Percentiles rank a stretch among this genome's conserved stretches.
These are phyloP conservation scores for Lipophrys pholis DNA, from an alignment of 2,113 vertebrate genomes.

Conservation along the genomic window DNA sequence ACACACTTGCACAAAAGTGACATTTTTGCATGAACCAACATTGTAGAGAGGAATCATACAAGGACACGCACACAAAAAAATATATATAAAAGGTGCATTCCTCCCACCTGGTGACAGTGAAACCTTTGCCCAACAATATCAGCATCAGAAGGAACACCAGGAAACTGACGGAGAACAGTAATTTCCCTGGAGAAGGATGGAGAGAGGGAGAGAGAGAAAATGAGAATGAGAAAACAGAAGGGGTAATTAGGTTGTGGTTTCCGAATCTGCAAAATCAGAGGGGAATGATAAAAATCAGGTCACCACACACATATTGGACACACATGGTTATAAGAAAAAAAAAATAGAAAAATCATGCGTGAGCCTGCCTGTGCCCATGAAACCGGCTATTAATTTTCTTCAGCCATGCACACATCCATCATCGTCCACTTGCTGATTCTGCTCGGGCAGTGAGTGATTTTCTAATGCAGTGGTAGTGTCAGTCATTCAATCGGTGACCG, in stretches of 20 bases:
- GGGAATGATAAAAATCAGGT: conserved; percentile 67
- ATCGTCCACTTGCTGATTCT: conserved; percentile 46
- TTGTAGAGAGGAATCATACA: background rate
- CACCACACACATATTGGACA: conserved; percentile 36
- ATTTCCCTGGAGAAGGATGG: conserved; percentile 86
- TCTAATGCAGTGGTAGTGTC: conserved; percentile 40
- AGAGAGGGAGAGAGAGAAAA: conserved; percentile 48
- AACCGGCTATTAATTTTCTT: conserved; percentile 22
- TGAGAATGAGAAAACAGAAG: conserved; percentile 48
- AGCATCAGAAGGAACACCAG: conserved; percentile 94
- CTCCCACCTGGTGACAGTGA: conserved; percentile 90
- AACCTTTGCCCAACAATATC: conserved; percentile 93
- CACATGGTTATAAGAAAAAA: background rate
- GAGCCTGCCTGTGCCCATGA: conserved; percentile 12
- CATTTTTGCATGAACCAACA: conserved; percentile 13
- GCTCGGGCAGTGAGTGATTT: conserved; percentile 40
- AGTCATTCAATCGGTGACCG: conserved; percentile 37
- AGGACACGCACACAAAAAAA: conserved; percentile 19
- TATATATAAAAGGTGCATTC: background rate
- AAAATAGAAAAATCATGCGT: conserved; percentile 12
- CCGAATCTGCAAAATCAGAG: conserved; percentile 65
- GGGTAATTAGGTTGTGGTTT: conserved; percentile 76
- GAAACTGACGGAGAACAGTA: conserved; percentile 94
- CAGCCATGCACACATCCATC: conserved; percentile 34
- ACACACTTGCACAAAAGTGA: conserved; percentile 24